Conservation (phyloP, 2,888 invertebrate species). For the Coenonympha arcania region DNA sequence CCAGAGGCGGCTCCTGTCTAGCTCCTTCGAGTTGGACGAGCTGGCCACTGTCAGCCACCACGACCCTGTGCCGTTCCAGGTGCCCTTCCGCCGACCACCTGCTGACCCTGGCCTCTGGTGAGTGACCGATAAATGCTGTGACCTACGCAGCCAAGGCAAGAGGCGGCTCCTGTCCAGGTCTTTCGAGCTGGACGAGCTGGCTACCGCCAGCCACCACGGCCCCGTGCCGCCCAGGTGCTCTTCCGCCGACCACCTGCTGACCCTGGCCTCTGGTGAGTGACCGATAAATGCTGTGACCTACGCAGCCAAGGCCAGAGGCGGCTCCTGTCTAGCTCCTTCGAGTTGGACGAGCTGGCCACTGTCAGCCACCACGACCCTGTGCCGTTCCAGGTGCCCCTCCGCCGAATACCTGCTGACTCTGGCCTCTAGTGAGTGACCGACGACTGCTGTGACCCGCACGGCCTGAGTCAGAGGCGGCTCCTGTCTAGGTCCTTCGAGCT, state of each 20-base stretch:
- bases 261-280: constrained; percentile 34
- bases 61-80: constrained; percentile 45
- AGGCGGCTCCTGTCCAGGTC: constrained; percentile 56
- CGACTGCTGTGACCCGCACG: constrained; percentile 32
- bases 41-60: constrained; percentile 37
- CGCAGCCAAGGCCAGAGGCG: constrained; percentile 46
- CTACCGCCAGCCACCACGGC: constrained; percentile 33
- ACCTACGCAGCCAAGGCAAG: constrained; percentile 41
- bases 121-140: not conserved
- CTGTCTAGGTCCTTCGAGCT: constrained; percentile 62
- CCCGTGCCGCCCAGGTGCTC: constrained; percentile 55
- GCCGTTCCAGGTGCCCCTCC: constrained; percentile 60
- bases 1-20: constrained; percentile 51
- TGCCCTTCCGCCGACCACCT: constrained; percentile 65
- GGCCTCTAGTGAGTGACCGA: constrained; percentile 30
- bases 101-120: constrained; percentile 38
- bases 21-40: constrained; percentile 63
- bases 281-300: constrained; percentile 21
- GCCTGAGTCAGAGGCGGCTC: constrained; percentile 45
- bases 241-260: constrained; percentile 59
- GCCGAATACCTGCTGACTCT: constrained; percentile 57
- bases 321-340: constrained; percentile 59
- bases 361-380: constrained; percentile 35
- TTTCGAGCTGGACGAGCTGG: constrained; percentile 58
- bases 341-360: constrained; percentile 51